phyloP scores from a whole-genome alignment of 2,797 vertebrate genomes.

The Protonibea diacanthus region DNA sequence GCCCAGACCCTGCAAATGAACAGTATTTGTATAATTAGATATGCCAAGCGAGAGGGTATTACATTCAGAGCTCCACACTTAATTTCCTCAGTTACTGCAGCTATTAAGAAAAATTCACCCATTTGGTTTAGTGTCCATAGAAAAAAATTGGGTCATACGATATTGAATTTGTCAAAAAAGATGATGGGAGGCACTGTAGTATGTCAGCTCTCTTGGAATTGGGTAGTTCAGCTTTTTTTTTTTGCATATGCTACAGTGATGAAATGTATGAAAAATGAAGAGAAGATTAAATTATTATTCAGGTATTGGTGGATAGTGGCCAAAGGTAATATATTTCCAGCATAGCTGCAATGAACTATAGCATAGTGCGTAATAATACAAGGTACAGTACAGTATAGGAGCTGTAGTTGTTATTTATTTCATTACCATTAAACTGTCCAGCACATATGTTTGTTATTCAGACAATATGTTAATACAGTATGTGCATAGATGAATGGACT shows the following conservation, averaged over 20 bases:
- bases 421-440: neutral
- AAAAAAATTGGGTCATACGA: slow-evolving; percentile 48
- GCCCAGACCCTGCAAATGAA: slow-evolving; percentile 56
- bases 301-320: neutral
- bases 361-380: neutral
- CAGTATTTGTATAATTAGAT: slow-evolving; percentile 69
- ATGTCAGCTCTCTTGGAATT: neutral
- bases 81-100: slow-evolving; percentile 65
- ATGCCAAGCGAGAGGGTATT: slow-evolving; percentile 62
- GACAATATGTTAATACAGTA: neutral
- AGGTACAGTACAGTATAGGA: neutral
- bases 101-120: slow-evolving; percentile 60
- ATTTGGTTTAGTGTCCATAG: slow-evolving; percentile 55
- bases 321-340: neutral
- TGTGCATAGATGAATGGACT: neutral
- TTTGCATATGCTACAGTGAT: neutral
- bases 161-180: slow-evolving; percentile 63
- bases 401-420: neutral
- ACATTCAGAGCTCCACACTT: slow-evolving; percentile 59
- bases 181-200: slow-evolving; percentile 18
- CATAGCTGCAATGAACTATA: neutral
- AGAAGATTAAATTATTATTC: neutral
- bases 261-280: neutral
- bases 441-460: neutral
- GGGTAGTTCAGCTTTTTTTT: neutral